Conservation (phyloP, 2,113 vertebrate species). For the Irena cyanogastra region DNA sequence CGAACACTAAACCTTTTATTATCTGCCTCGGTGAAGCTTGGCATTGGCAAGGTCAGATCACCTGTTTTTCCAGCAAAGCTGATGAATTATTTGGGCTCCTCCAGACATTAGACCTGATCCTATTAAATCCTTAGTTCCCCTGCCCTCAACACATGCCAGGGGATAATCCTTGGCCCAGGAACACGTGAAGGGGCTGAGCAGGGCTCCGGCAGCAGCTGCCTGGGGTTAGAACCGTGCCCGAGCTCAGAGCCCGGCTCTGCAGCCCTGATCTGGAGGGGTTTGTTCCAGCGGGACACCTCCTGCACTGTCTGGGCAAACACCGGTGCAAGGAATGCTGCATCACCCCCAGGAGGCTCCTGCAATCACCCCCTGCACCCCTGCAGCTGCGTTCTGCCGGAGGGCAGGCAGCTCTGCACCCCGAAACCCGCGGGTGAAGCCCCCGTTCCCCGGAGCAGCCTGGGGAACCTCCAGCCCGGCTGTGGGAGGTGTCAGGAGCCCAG, state of each 20-base stretch:
- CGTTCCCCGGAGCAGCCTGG: rapidly evolving
- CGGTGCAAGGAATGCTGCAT: not conserved
- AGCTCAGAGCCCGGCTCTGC: not conserved
- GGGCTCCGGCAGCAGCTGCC: not conserved
- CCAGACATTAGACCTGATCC: not conserved
- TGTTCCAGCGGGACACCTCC: not conserved
- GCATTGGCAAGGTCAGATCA: not conserved
- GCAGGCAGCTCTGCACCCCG: rapidly evolving
- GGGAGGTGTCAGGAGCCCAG: not conserved
- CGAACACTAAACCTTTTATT: not conserved
- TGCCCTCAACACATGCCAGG: not conserved
- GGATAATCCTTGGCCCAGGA: not conserved
- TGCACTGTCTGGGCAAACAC: not conserved
- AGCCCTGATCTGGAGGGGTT: not conserved
- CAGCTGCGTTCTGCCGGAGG: not conserved
- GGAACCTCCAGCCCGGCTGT: not conserved
- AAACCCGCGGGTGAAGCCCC: rapidly evolving
- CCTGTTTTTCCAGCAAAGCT: not conserved
- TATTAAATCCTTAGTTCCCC: not conserved
- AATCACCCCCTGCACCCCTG: not conserved
- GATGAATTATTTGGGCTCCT: not conserved
- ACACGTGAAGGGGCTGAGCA: not conserved
- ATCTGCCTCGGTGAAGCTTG: not conserved
- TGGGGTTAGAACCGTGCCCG: not conserved
- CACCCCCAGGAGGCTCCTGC: not conserved